Conservation (phyloP, 2,888 invertebrate genomes). For the Synergus laeviventris region DNA sequence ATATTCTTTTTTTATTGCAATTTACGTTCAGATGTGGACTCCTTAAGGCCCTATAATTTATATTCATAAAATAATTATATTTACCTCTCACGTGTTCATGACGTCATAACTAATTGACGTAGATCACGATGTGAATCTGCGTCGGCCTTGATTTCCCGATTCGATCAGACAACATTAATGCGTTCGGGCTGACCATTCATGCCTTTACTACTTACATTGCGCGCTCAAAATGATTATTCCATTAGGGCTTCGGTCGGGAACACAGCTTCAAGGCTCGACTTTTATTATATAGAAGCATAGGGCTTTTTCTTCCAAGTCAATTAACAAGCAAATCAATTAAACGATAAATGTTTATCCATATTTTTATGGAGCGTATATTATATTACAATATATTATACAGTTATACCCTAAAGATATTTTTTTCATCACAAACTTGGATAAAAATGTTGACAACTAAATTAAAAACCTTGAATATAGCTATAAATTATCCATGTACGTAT, state of each 20-base stretch:
- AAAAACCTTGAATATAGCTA: no score
- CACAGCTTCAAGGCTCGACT: not conserved
- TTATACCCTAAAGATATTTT: no score
- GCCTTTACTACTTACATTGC: slow-evolving; percentile 22
- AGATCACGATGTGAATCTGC: slow-evolving; percentile 52
- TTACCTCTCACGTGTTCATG: slow-evolving; percentile 42
- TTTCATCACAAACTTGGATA: no score
- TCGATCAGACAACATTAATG: slow-evolving; percentile 43
- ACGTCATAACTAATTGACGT: slow-evolving; percentile 58
- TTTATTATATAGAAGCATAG: not conserved
- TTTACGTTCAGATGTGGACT: not conserved
- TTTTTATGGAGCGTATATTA: no score
- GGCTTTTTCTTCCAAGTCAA: not conserved
- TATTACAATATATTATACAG: no score
- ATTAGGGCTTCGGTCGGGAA: slow-evolving; percentile 1
- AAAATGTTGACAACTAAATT: no score
- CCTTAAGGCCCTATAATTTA: not conserved
- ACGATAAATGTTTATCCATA: not conserved
- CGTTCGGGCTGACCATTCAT: slow-evolving; percentile 34
- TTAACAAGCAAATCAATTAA: not conserved
- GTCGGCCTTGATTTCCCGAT: slow-evolving; percentile 51
- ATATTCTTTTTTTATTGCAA: not conserved
- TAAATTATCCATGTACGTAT: no score
- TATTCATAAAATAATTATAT: slow-evolving; percentile 11
- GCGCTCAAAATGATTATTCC: slow-evolving; percentile 1